Conservation (phyloP, 2,113 vertebrate genomes). For the Cavia porcellus region DNA sequence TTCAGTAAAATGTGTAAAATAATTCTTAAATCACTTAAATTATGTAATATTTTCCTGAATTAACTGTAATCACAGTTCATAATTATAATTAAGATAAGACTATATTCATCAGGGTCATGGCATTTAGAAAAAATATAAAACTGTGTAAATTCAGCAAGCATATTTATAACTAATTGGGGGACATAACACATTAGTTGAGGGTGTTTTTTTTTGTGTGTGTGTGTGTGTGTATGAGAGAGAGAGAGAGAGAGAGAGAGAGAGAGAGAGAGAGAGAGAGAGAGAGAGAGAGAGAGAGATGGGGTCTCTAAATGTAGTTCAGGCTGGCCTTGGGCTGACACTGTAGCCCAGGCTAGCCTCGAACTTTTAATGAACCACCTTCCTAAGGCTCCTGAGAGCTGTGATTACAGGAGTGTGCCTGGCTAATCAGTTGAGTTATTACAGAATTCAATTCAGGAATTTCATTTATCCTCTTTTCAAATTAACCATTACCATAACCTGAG, state of each 20-base stretch:
- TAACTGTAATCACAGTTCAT: not conserved
- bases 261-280: no score
- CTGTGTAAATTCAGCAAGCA: not conserved
- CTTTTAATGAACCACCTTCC: no score
- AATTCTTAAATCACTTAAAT: not conserved
- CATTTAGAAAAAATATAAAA: constrained; percentile 9
- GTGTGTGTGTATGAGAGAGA: no score
- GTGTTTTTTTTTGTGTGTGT: no score
- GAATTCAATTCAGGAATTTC: not conserved
- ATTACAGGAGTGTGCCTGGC: no score
- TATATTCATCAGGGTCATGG: not conserved
- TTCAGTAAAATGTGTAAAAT: constrained; percentile 41
- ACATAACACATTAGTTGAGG: not conserved
- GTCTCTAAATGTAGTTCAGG: no score
- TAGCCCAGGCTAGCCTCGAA: no score
- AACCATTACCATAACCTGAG: not conserved
- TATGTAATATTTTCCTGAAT: not conserved
- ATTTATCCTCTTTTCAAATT: not conserved
- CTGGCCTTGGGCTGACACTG: no score
- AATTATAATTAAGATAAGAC: constrained; percentile 16
- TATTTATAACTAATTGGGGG: not conserved
- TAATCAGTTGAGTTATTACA: not conserved
- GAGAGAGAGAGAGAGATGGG: no score
- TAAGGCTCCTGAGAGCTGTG: no score
- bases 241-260: no score